Evolutionary conservation across 2,113 vertebrate species (phyloP), one percentile per base, ranked within the genome.

Genomic region (Desmodus rotundus): DNA sequence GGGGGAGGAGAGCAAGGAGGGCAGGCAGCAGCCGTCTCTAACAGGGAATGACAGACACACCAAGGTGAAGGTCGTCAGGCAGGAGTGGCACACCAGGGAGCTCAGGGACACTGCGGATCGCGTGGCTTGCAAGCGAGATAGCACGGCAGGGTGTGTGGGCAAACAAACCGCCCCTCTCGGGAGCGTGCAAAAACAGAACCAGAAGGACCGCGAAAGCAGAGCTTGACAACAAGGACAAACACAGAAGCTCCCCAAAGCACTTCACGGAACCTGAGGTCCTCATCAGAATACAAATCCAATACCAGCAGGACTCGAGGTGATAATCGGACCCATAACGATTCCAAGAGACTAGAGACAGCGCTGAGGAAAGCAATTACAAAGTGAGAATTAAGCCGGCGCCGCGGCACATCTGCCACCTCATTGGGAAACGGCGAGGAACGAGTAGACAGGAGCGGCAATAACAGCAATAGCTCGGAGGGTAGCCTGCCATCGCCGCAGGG

Each of bases 301-400:
- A 67, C 50, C 63, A 54, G 87, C 61, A 73, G 36, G 54, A 38
- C 72, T 12, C 11, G 0, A 36, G 65, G 88, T 61, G 94, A 87
- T 81, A 65, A 89, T 96, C 26, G 22, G 89, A 45, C 45, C 58
- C 76, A 8, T 17, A 36, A 1, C 1, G 36, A 89, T 81, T n/a
- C 87, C 81, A 87, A 68, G 67, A 76, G 74, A 31, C 85, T 6
- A 4, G 22, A 65, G 81, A 89, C 78, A 52, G 87, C 80, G 50
- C 38, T 4, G 41, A 91, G 31, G 89, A 96, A 97, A 83, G 87
- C 96, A 96, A 95, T 97, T 86, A 91, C 91, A 74, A 88, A n/a
- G 96, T 97, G 96, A 93, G 96, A 97, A 97, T 72, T 78, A 93
- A 94, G 89, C 89, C 45, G 43, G 20, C 78, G 28, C 72, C n/a